Base-by-base conservation (phyloP, 2,888 invertebrate species). In the Phaonia tiefii region DNA sequence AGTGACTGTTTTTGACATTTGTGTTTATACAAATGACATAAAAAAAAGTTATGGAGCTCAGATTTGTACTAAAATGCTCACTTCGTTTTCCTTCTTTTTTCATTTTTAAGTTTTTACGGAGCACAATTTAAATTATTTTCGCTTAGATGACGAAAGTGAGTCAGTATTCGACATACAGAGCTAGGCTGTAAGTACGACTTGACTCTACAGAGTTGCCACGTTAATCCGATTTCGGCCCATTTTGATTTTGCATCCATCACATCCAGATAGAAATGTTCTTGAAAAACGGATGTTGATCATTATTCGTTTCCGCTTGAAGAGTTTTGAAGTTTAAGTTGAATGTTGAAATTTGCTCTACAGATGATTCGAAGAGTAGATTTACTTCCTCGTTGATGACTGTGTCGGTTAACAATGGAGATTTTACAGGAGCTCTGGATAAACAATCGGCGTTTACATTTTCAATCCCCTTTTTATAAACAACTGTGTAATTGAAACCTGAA, bases 201-300 rank as follows among this genome's bases (percentile, higher is more conserved):
- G n/a, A n/a, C n/a, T n/a, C n/a, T n/a, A n/a, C n/a, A n/a, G n/a
- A n/a, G n/a, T n/a, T n/a, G n/a, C n/a, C n/a, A n/a, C n/a, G 44
- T 46, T 65, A 80, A 10, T 15, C 66, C 71, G 42, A 74, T 58
- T 67, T 81, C 81, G 10, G 75, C 58, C 75, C 81, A 78, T 15
- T 81, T 81, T 10, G 79, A 82, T 65, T 79, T 79, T 10, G 60
- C 56, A 54, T 72, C 58, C 15, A 77, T 72, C 11, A 81, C 69
- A 2, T 69, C 51, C n/a, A 75, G 31, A 65, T 66, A 79, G 22
- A 63, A 69, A 37, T 69, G 39, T 1, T 67, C 72, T 73, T 82
- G 79, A 46, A 75, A 75, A 13, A 63, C 11, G 13, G 0, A 63
- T 63, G 31, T 75, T 60, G 0, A 54, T 31, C 2, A 20, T 3